These are phyloP conservation scores for Brevipalpus yothersi DNA, from an alignment of 1,140 invertebrate genomes.

Conservation along the genomic window DNA sequence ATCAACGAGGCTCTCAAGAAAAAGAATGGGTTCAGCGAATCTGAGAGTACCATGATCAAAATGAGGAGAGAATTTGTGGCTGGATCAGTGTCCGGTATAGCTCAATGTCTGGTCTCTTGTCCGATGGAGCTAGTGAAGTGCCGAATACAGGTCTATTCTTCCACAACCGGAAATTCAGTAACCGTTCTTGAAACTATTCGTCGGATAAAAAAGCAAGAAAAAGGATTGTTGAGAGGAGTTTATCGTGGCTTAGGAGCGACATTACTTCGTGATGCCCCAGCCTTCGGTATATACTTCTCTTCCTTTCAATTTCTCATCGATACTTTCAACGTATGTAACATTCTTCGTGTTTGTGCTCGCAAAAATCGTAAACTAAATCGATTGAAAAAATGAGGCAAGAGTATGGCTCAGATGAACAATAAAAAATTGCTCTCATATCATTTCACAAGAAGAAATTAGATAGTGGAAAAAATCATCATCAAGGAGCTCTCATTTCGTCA, in stretches of 20 bases:
- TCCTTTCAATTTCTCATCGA: slow-evolving; percentile 34
- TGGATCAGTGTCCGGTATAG: slow-evolving; percentile 30
- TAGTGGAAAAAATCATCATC: not conserved
- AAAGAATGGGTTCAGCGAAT: not conserved
- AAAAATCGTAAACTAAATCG: too few relatives aligned
- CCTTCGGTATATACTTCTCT: slow-evolving; percentile 40
- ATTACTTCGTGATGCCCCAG: slow-evolving; percentile 35
- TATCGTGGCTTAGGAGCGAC: slow-evolving; percentile 51
- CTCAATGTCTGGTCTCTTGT: slow-evolving; percentile 50
- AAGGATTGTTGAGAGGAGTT: slow-evolving; percentile 38
- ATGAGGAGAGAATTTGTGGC: slow-evolving; percentile 35
- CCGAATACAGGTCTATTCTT: slow-evolving; percentile 33
- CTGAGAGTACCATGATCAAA: slow-evolving; percentile 20
- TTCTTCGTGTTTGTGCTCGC: not conserved
- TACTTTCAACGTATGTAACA: not conserved
- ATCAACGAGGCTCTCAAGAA: not conserved
- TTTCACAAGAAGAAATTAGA: too few relatives aligned
- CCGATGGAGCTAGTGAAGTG: slow-evolving; percentile 73
- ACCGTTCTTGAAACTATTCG: not conserved
- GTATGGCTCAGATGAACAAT: too few relatives aligned
- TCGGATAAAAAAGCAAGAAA: slow-evolving; percentile 10
- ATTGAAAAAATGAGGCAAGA: too few relatives aligned
- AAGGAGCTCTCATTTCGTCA: not conserved
- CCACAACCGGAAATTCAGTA: slow-evolving; percentile 15
- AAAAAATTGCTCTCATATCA: too few relatives aligned